Evolutionary conservation across 2,113 vertebrate species (phyloP), one percentile per base, ranked within the genome.

Genomic region (Apus apus): DNA sequence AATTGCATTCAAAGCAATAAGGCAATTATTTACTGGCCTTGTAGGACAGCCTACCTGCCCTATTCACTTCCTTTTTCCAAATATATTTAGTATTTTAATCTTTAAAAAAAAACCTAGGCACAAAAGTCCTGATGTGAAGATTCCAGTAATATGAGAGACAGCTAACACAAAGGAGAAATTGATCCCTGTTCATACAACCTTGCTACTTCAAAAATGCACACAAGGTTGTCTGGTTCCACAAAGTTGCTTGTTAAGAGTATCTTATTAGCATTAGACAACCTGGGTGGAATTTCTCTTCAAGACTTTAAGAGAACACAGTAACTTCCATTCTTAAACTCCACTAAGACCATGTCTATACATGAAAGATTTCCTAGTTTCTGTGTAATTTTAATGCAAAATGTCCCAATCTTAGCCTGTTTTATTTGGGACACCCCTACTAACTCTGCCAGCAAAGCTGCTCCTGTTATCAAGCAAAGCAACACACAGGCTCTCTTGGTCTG

Each of bases 401-500:
- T 27, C 30, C 19, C 62, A 61, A 25, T 0, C 19, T 43, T 8
- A 86, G 15, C 12, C 48, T 36, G 9, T 36, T 91, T 9, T 67
- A 65, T n/a, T 12, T 73, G 40, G 40, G 40, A 67, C 40, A 78
- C 4, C 32, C 21, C 13, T 20, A 40, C 20, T 45, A 80, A 5
- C 61, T 48, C 46, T 48, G 19, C 21, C 46, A 48, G 46, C 22
- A 26, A 26, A 58, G 40, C 30, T 43, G 40, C 40, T 43, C 40
- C 40, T 65, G 6, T 6, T 13, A 61, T 4, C n/a, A 94, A 94
- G 30, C 25, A 26, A 26, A 58, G 40, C 30, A 46, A 57, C 3
- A 9, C 0, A 8, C 3, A 4, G 0, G 1, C 12, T 60, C 19
- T 32, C 22, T 43, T 43, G 40, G 40, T 43, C 34, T 51, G 26